These are phyloP conservation scores for Acrossocheilus wenchowensis DNA, from an alignment of 2,797 vertebrate species.

Conservation along the genomic window DNA sequence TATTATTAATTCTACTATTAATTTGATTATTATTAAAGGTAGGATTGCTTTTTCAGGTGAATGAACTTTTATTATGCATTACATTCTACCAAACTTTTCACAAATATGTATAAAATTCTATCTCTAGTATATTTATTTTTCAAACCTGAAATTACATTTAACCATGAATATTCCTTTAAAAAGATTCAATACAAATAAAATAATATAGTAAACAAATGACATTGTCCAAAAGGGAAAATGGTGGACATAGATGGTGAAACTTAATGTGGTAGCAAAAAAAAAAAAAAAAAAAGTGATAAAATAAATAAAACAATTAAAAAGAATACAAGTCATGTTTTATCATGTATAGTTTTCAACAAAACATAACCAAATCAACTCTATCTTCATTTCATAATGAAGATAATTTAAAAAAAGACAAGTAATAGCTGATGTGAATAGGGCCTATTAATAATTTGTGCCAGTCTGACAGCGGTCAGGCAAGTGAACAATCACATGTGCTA, in stretches of 20 bases:
- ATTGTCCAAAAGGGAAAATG: background rate
- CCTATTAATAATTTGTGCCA: conserved; percentile 3
- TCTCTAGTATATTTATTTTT: background rate
- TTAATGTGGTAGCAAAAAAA: background rate
- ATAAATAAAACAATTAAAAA: background rate
- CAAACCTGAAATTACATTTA: background rate
- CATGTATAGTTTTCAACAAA: background rate
- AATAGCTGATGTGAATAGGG: conserved; percentile 1
- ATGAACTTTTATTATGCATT: background rate
- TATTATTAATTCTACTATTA: background rate
- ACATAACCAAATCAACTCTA: conserved; percentile 1
- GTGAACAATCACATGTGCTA: background rate
- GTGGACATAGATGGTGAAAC: background rate
- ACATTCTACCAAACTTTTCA: background rate
- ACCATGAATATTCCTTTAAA: conserved; percentile 7
- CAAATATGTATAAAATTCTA: background rate
- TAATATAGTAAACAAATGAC: background rate
- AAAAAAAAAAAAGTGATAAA: background rate
- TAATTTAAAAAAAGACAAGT: background rate
- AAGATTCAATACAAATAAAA: background rate
- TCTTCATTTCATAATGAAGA: conserved; percentile 9
- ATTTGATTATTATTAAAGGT: background rate
- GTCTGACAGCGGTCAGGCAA: conserved; percentile 11
- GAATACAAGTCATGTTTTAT: background rate
- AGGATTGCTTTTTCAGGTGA: background rate